Conservation (phyloP, 1,140 invertebrate species). For the Aphidius ervi region DNA sequence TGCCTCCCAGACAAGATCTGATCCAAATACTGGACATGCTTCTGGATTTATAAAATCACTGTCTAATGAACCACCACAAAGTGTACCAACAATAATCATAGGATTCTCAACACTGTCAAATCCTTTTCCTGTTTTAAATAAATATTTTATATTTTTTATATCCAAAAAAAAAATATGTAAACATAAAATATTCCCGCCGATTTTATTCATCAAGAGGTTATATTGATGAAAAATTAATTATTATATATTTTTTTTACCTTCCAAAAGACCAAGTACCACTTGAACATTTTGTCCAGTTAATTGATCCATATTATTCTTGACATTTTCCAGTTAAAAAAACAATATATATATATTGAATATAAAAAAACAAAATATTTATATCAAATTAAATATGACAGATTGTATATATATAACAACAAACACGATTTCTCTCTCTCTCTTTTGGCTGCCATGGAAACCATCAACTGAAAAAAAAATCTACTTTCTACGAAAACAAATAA, state of each 20-base stretch:
- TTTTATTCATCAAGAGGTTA: slow-evolving; percentile 27
- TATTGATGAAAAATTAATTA: slow-evolving; percentile 11
- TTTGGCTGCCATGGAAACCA: slow-evolving; percentile 20
- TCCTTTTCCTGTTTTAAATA: slow-evolving; percentile 37
- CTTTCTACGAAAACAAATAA: neutral
- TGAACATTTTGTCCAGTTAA: slow-evolving; percentile 45
- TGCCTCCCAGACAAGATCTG: slow-evolving; percentile 54
- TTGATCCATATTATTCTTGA: slow-evolving; percentile 44
- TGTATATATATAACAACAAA: neutral
- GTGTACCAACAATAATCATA: slow-evolving; percentile 49
- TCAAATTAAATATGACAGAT: neutral
- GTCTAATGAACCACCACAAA: slow-evolving; percentile 52
- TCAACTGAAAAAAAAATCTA: neutral
- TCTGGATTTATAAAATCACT: slow-evolving; percentile 47
- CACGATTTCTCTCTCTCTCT: neutral
- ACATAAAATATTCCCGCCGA: slow-evolving; percentile 13
- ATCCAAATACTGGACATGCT: slow-evolving; percentile 43
- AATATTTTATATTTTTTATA: no score
- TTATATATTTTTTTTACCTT: slow-evolving; percentile 38
- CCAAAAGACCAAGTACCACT: slow-evolving; percentile 53
- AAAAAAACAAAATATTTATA: slow-evolving; percentile 23
- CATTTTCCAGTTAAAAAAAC: slow-evolving; percentile 8
- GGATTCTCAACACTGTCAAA: slow-evolving; percentile 51
- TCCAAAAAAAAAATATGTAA: slow-evolving; percentile 13
- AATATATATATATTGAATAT: slow-evolving; percentile 26